Percentiles rank a stretch among this genome's conserved stretches.
Conservation (phyloP, 2,797 vertebrate species). For the Rhabdomys pumilio region DNA sequence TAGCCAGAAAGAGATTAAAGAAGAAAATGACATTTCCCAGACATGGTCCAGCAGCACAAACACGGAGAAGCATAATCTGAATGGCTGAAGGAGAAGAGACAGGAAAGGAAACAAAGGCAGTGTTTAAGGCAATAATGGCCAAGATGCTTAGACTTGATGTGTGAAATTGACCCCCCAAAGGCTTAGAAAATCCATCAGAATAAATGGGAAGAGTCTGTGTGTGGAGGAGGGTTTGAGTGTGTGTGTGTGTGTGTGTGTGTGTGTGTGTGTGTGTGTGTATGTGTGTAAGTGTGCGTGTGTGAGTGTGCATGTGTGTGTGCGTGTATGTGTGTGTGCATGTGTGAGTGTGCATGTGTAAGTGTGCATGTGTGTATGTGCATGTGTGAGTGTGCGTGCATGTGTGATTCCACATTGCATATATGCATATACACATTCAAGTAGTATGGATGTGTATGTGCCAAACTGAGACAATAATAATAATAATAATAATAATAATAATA, state of each 20-base stretch:
- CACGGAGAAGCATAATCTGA: neutral
- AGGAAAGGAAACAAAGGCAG: neutral
- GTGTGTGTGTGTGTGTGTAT: neutral
- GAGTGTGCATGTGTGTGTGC: too few relatives aligned
- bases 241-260: neutral
- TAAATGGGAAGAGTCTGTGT: neutral
- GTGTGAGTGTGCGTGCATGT: neutral
- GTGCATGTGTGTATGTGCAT: neutral
- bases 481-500: neutral
- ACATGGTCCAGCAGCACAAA: neutral
- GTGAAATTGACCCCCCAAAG: neutral
- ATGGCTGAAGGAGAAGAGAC: neutral
- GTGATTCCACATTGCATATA: neutral
- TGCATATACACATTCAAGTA: neutral
- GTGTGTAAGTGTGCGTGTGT: neutral
- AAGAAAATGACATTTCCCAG: neutral
- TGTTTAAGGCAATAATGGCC: neutral
- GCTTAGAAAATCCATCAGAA: neutral
- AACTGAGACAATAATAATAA: neutral
- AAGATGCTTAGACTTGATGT: neutral
- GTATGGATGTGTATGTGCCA: neutral
- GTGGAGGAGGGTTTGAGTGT: rapidly evolving
- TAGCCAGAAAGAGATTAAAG: neutral
- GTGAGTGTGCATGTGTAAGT: neutral
- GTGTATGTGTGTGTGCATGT: neutral